Percentiles rank a stretch among this genome's conserved stretches.
Evolutionary conservation across 2,797 vertebrate genomes (phyloP).

Genomic region (Tarsius wallacei): DNA sequence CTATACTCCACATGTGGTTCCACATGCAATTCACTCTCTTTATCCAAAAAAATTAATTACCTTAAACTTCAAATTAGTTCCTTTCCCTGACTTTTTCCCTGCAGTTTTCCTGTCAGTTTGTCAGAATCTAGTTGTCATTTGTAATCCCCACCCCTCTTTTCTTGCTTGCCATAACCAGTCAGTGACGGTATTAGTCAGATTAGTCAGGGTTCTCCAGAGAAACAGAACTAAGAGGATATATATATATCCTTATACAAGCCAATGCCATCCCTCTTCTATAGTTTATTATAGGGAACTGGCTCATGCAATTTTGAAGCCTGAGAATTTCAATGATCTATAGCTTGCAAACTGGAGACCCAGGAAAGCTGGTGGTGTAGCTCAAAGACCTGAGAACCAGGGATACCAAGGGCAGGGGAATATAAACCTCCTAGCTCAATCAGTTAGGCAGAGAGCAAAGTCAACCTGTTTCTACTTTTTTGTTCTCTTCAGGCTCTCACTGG

Average conservation of each 20-base stretch:
- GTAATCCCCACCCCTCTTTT: neutral
- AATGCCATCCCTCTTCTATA: no score
- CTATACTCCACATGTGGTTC: neutral
- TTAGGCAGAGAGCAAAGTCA: neutral
- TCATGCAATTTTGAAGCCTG: neutral
- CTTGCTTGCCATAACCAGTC: neutral
- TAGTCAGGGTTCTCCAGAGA: neutral
- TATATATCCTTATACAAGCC: no score
- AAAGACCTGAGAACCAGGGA: neutral
- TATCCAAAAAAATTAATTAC: neutral
- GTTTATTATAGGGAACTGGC: neutral
- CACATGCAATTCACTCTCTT: neutral
- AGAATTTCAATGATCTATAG: neutral
- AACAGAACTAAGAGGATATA: neutral
- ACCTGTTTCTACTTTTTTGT: neutral
- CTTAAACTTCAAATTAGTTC: neutral
- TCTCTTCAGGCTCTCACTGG: neutral
- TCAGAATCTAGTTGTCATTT: slow-evolving; percentile 15
- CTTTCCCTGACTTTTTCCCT: neutral
- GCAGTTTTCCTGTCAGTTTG: neutral
- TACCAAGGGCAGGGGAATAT: neutral
- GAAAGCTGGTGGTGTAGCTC: neutral
- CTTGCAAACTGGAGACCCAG: neutral
- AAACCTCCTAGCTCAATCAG: neutral
- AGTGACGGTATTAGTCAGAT: neutral